Base-by-base conservation (phyloP, 2,797 vertebrate species). In the Furcifer pardalis region DNA sequence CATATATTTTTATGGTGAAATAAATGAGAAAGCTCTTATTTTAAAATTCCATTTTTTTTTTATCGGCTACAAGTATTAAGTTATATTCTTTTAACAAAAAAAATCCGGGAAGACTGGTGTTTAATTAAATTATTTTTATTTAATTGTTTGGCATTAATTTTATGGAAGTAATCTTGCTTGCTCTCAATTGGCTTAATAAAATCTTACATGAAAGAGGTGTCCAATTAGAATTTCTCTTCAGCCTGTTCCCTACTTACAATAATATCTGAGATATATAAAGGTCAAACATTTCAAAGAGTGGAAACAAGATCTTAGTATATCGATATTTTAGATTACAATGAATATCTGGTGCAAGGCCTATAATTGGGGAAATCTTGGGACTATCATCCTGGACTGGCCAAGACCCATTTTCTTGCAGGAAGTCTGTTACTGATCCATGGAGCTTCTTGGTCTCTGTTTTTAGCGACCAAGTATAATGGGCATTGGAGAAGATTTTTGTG, bases 21-120 rank as follows among this genome's bases (percentile, higher is more conserved):
- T 91, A 93, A 94, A 92, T 90, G 86, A 15, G 7, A 86, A 88
- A 80, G 60, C 65, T 44, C 40, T 66, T 84, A 72, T 87, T 92
- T 89, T 83, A n/a, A 44, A 82, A 87, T 89, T 91, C 82, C 88
- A 91, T 85, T 19, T 81, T 76, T 81, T 76, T 91, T 93, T 92
- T 91, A 94, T 81, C 92, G 90, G 86, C 90, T 95, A 88, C 87
- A 91, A 90, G 89, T 94, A 91, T 92, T 92, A 91, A 30, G 44
- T 93, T 92, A 91, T 91, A 82, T 92, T 89, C 90, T 93, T 94
- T 93, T 88, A 71, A 73, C 94, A 94, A 91, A 93, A 77, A 94
- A 89, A 68, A 86, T 90, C 63, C 84, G 86, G 84, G 91, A 92
- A 82, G 78, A 91, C 85, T 27, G 87, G 82, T 62, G 84, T 65